A percentile compares a stretch with the other conserved stretches of the same genome.
These are phyloP conservation scores for Melopsittacus undulatus DNA, from an alignment of 2,797 vertebrate species.

Conservation along the genomic window DNA sequence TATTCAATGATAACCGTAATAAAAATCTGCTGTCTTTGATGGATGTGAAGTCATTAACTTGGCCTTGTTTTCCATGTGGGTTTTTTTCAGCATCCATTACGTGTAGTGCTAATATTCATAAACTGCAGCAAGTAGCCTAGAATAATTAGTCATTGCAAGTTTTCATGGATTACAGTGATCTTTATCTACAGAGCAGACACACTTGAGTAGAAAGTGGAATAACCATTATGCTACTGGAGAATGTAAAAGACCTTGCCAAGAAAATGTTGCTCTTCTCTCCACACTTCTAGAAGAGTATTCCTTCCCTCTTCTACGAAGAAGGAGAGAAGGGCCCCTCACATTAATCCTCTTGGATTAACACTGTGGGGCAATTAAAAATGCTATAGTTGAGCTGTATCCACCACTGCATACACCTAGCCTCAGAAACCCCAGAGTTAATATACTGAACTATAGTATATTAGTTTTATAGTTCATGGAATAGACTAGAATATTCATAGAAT, in stretches of 20 bases:
- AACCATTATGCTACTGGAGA: not conserved
- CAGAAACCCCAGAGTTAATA: not conserved
- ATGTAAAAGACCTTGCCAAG: not conserved
- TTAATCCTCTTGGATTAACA: not conserved
- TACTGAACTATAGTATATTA: not conserved
- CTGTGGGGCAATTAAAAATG: not conserved
- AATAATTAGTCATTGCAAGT: not conserved
- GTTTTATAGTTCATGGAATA: not conserved
- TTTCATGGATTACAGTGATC: not conserved
- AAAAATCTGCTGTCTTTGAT: not conserved
- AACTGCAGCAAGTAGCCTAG: not conserved
- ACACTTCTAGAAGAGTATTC: not conserved
- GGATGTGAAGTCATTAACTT: not conserved
- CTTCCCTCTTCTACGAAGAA: not conserved
- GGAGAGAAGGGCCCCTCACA: not conserved
- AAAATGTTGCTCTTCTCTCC: rapidly evolving
- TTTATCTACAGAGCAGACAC: not conserved
- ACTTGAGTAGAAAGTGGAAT: not conserved
- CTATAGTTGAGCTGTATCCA: not conserved
- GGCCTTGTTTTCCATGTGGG: not conserved
- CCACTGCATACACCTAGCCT: not conserved
- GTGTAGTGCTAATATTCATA: not conserved
- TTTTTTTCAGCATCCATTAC: not conserved
- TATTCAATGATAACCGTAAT: not conserved
- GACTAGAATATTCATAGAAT: too few relatives aligned